Percentiles rank a stretch among this genome's conserved stretches.
phyloP scores from a whole-genome alignment of 2,113 vertebrate species.

The Phaetusa simplex region DNA sequence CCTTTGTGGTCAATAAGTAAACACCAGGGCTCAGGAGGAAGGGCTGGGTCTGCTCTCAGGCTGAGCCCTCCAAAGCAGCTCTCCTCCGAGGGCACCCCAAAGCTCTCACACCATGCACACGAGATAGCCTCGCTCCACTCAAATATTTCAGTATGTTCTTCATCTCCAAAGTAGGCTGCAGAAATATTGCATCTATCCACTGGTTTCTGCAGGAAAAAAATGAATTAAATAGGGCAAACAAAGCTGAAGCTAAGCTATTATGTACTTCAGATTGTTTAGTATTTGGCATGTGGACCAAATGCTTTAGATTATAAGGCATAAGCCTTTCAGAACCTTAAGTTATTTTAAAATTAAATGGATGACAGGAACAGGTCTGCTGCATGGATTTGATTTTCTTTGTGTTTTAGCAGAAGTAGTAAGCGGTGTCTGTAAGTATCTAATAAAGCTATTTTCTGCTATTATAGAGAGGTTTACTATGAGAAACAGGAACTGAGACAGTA shows the following conservation, averaged over 20 bases:
- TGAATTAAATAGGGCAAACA: slow-evolving; percentile 60
- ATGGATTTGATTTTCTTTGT: slow-evolving; percentile 48
- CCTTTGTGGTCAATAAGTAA: not conserved
- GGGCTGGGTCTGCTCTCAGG: not conserved
- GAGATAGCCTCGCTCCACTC: not conserved
- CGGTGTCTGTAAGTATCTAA: slow-evolving; percentile 39
- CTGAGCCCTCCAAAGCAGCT: not conserved
- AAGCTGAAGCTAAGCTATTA: slow-evolving; percentile 54
- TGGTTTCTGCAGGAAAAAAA: not conserved
- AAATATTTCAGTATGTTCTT: not conserved
- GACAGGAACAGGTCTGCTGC: slow-evolving; percentile 31
- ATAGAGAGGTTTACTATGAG: not conserved
- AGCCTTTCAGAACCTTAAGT: slow-evolving; percentile 59
- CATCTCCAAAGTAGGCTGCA: not conserved
- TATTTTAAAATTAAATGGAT: slow-evolving; percentile 62
- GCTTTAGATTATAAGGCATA: slow-evolving; percentile 65
- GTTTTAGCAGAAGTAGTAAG: slow-evolving; percentile 39
- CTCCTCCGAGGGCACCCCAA: not conserved
- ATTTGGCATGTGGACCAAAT: slow-evolving; percentile 46
- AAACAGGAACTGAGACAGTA: slow-evolving; percentile 33
- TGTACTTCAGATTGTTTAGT: slow-evolving; percentile 45
- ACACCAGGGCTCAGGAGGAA: not conserved
- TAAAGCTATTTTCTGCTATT: slow-evolving; percentile 59
- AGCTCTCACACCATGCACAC: not conserved
- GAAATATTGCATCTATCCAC: not conserved